A percentile compares a stretch with the other conserved stretches of the same genome.
phyloP scores from a whole-genome alignment of 2,113 vertebrate species.

The Brevimyrus niger region DNA sequence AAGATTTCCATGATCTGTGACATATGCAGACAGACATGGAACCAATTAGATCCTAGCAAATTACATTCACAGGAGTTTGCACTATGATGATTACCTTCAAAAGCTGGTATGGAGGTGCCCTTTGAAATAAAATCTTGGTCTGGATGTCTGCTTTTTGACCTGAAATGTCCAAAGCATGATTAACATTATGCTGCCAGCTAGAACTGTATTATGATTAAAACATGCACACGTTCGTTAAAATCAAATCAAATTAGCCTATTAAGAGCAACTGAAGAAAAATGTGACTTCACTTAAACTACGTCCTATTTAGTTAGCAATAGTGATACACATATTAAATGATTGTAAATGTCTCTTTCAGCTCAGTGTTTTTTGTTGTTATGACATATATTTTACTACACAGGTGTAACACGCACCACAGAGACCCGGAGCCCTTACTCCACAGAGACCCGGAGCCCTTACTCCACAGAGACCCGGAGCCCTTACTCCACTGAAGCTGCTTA shows the following conservation, averaged over 20 bases:
- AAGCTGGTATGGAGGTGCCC: background rate
- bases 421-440: conserved; percentile 71
- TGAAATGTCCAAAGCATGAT: background rate
- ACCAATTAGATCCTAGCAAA: background rate
- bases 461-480: conserved; percentile 50
- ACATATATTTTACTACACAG: background rate
- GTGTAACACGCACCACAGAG: background rate
- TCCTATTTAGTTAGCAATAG: background rate
- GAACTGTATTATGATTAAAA: background rate
- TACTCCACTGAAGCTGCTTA: conserved; percentile 94
- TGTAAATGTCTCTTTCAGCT: background rate
- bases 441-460: conserved; percentile 62
- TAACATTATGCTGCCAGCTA: background rate
- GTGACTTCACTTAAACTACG: background rate
- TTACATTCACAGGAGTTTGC: background rate
- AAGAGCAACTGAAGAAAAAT: background rate
- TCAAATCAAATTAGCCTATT: background rate
- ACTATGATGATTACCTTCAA: background rate
- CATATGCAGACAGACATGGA: background rate
- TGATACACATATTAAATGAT: background rate
- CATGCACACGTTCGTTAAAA: background rate
- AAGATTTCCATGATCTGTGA: background rate
- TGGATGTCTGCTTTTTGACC: background rate
- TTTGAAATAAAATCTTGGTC: background rate
- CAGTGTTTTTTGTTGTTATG: background rate